Percentiles rank a stretch among this genome's conserved stretches.
phyloP scores from a whole-genome alignment of 2,797 vertebrate species.

The Nyctalus aviator region DNA sequence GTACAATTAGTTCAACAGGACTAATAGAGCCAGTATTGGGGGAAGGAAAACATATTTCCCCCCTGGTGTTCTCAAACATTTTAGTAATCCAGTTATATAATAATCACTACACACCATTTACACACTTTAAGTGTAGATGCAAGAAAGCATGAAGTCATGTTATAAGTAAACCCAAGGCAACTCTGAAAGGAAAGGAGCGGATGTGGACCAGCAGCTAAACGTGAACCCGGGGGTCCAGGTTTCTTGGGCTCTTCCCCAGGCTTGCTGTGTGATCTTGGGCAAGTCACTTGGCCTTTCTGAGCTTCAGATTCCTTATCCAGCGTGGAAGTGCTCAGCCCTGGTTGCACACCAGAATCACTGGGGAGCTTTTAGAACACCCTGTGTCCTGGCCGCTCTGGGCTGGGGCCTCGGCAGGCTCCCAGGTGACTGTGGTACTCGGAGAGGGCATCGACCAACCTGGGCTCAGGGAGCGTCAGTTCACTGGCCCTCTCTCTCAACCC shows the following conservation, averaged over 20 bases:
- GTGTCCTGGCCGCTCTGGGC: neutral
- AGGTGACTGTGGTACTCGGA: neutral
- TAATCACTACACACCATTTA: neutral
- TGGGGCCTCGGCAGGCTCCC: neutral
- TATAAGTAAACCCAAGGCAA: neutral
- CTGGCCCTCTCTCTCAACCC: neutral
- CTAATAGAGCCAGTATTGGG: neutral
- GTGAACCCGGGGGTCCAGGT: neutral
- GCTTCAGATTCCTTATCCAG: neutral
- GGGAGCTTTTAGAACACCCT: neutral
- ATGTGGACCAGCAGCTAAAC: neutral
- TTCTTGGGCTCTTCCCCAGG: neutral
- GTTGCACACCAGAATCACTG: neutral
- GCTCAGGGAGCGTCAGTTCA: neutral
- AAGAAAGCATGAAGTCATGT: neutral
- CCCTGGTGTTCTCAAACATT: conserved; percentile 1
- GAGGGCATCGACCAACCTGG: neutral
- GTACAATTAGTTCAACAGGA: neutral
- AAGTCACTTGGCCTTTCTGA: neutral
- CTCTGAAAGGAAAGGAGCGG: neutral
- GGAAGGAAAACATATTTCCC: neutral
- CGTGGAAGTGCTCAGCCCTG: neutral
- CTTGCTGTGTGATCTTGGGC: neutral
- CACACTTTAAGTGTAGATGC: neutral
- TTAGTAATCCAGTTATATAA: neutral